Conservation (phyloP, 2,797 vertebrate genomes). For the Sebastes ruberrimus region DNA sequence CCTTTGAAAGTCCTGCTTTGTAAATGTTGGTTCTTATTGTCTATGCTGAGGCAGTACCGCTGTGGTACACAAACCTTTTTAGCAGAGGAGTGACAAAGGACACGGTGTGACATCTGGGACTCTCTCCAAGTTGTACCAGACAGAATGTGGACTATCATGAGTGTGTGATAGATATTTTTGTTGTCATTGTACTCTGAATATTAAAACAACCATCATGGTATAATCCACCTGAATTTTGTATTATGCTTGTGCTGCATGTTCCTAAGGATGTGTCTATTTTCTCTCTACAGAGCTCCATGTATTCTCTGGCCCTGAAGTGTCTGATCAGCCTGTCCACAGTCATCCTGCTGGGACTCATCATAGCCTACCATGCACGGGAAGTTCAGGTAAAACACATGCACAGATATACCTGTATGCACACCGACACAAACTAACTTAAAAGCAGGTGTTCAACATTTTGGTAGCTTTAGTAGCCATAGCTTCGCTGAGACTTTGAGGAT, state of each 20-base stretch:
- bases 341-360: slow-evolving; percentile 97
- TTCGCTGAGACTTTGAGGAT: neutral
- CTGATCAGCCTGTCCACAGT: slow-evolving; percentile 97
- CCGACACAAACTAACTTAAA: neutral
- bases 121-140: neutral
- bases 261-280: slow-evolving; percentile 33
- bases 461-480: neutral
- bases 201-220: neutral
- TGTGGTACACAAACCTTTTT: neutral
- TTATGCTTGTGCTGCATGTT: slow-evolving; percentile 6
- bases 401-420: neutral
- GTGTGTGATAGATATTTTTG: neutral
- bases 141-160: neutral
- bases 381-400: slow-evolving; percentile 88
- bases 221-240: neutral
- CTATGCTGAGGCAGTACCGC: neutral
- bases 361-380: slow-evolving; percentile 96
- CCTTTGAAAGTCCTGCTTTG: slow-evolving; percentile 39
- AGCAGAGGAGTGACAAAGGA: slow-evolving; percentile 9
- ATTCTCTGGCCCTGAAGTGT: slow-evolving; percentile 96
- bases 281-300: slow-evolving; percentile 91
- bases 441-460: neutral
- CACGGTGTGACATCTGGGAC: neutral
- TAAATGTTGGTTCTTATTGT: slow-evolving; percentile 38
- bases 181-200: neutral